These are phyloP conservation scores for Pseudomyrmex sp. DNA, from an alignment of 1,140 invertebrate species.

Conservation along the genomic window DNA sequence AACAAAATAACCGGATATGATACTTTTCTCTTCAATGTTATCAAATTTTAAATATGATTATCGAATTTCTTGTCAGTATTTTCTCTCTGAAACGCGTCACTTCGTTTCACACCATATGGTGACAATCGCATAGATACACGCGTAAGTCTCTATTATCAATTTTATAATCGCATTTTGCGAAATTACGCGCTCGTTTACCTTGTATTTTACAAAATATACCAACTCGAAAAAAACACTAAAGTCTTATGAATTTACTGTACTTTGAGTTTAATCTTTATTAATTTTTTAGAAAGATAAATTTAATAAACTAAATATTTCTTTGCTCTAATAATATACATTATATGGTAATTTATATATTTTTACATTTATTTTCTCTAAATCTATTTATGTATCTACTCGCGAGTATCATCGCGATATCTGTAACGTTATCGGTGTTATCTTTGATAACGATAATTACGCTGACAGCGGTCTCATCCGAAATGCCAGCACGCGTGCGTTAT, in stretches of 20 bases:
- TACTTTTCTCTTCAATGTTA: not conserved
- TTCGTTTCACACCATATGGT: not conserved
- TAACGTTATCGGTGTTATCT: not conserved
- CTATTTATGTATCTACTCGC: not conserved
- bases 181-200: not conserved
- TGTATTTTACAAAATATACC: not conserved
- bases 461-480: not conserved
- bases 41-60: slow-evolving; percentile 15
- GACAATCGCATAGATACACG: not conserved
- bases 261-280: too few relatives aligned
- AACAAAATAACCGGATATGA: slow-evolving; percentile 2
- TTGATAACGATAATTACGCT: not conserved
- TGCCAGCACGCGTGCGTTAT: not conserved
- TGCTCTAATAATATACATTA: not conserved
- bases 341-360: not conserved
- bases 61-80: not conserved
- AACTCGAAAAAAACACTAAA: not conserved
- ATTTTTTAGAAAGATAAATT: not conserved
- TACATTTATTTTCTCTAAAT: not conserved
- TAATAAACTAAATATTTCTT: not conserved
- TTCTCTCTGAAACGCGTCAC: not conserved
- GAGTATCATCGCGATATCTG: not conserved
- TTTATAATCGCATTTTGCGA: not conserved
- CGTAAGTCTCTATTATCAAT: not conserved
- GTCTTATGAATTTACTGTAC: too few relatives aligned